Evolutionary conservation across 2,113 vertebrate genomes (phyloP), one percentile per base, ranked within the genome.

Genomic region (Diglossa brunneiventris): DNA sequence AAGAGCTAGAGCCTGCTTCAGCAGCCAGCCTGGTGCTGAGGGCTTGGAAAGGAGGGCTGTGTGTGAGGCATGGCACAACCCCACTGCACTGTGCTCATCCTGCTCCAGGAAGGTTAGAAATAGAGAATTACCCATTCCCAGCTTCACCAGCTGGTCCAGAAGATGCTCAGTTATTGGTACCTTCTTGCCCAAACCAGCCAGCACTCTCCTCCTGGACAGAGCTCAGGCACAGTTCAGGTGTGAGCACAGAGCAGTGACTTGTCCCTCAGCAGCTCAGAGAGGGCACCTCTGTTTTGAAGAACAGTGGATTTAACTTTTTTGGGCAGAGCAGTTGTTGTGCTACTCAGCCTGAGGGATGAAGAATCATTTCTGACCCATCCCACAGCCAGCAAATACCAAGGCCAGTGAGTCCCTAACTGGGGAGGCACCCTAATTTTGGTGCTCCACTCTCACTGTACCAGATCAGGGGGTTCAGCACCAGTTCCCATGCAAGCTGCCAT

Each of bases 371-470:
- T 56, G 67, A 26, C 13, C 35, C 21, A 31, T 56, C 44, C n/a
- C 14, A 53, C 19, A 30, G 28, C 7, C 9, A 42, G 21, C 10
- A 82, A 66, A 58, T 18, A 47, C 19, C 11, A 41, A 10, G 31
- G 6, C 4, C 24, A 66, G 4, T 23, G 37, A 56, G 13, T 24
- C 3, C 7, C 6, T 23, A 50, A 63, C 0, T 11, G 9, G 15
- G 33, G 28, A 75, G 7, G 7, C 6, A 53, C 8, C 9, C 13
- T 35, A n/a, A 63, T 59, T 59, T 28, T 11, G 9, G 10, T 31
- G 10, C 7, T 30, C 21, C 12, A 3, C 20, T 44, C 33, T 35
- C 15, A 12, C 33, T 35, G 26, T 15, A 15, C 9, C 44, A 83
- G 23, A 42, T 44, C 11, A 42, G 7, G 13, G 6, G 3, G 15